A percentile compares a stretch with the other conserved stretches of the same genome.
Conservation (phyloP, 2,888 invertebrate genomes). For the Slavum lentiscoides region DNA sequence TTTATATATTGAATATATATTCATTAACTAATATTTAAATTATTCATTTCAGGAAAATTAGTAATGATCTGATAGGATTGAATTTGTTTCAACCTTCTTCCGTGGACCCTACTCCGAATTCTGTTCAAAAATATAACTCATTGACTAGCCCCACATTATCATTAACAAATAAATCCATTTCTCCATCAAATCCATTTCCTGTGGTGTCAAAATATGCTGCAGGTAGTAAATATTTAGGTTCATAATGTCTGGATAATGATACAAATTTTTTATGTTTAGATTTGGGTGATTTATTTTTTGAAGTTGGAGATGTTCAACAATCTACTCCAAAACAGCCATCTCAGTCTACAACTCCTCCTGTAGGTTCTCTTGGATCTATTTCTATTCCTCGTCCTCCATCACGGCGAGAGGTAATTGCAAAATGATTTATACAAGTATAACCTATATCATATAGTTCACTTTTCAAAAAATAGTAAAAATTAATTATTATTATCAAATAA, state of each 20-base stretch:
- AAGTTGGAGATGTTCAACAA: slow-evolving; percentile 74
- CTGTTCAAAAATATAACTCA: slow-evolving; percentile 80
- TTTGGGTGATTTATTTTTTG: slow-evolving; percentile 76
- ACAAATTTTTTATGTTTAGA: slow-evolving; percentile 62
- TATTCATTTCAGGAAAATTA: slow-evolving; percentile 63
- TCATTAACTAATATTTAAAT: neutral
- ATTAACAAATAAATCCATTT: slow-evolving; percentile 65
- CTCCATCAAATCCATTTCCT: slow-evolving; percentile 62
- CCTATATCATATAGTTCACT: neutral
- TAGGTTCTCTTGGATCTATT: slow-evolving; percentile 63
- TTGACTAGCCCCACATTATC: slow-evolving; percentile 64
- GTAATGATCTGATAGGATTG: slow-evolving; percentile 77
- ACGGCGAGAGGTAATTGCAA: slow-evolving; percentile 67
- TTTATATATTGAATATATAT: neutral
- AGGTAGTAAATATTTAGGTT: slow-evolving; percentile 39
- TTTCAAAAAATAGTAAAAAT: too few species aligned
- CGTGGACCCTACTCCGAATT: slow-evolving; percentile 79
- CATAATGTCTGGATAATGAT: neutral
- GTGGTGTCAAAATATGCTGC: slow-evolving; percentile 48
- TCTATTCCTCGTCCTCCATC: slow-evolving; percentile 89
- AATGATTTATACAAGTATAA: neutral
- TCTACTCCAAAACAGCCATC: slow-evolving; percentile 70
- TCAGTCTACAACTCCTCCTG: slow-evolving; percentile 72
- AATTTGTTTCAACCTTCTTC: slow-evolving; percentile 70
- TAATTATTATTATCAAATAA: too few species aligned